These are phyloP conservation scores for Orthonyx spaldingii DNA, from an alignment of 2,113 vertebrate genomes.

Conservation along the genomic window DNA sequence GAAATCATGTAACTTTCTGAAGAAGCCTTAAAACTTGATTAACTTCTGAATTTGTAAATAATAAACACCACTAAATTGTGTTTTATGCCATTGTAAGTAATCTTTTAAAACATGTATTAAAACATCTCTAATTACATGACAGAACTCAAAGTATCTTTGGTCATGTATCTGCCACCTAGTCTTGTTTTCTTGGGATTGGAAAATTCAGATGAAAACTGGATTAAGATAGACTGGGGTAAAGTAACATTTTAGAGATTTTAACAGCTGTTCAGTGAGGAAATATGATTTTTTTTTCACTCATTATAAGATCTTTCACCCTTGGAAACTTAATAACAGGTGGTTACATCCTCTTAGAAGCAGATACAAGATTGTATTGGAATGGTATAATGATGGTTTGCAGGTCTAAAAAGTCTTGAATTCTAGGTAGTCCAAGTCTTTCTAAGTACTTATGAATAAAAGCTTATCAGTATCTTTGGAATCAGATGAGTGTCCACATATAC, in stretches of 20 bases:
- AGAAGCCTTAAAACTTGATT: neutral
- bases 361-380: neutral
- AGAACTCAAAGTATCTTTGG: constrained; percentile 3
- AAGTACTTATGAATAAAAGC: neutral
- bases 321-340: constrained; percentile 7
- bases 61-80: neutral
- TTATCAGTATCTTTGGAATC: neutral
- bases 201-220: constrained; percentile 41
- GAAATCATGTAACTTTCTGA: neutral
- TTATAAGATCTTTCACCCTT: neutral
- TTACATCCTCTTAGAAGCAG: neutral
- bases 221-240: constrained; percentile 6
- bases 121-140: constrained; percentile 25
- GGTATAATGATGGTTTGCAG: neutral
- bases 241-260: constrained; percentile 15
- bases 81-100: constrained; percentile 17
- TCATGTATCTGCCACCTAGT: constrained; percentile 38
- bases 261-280: constrained; percentile 8
- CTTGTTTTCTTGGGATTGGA: constrained; percentile 17
- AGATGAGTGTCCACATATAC: neutral
- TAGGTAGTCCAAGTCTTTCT: neutral
- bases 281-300: neutral
- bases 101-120: constrained; percentile 18
- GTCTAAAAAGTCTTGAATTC: neutral
- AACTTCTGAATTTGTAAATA: neutral